Percentiles rank a stretch among this genome's conserved stretches.
These are phyloP conservation scores for Scaptomyza tumidula DNA, from an alignment of 2,888 invertebrate species.

Conservation along the genomic window DNA sequence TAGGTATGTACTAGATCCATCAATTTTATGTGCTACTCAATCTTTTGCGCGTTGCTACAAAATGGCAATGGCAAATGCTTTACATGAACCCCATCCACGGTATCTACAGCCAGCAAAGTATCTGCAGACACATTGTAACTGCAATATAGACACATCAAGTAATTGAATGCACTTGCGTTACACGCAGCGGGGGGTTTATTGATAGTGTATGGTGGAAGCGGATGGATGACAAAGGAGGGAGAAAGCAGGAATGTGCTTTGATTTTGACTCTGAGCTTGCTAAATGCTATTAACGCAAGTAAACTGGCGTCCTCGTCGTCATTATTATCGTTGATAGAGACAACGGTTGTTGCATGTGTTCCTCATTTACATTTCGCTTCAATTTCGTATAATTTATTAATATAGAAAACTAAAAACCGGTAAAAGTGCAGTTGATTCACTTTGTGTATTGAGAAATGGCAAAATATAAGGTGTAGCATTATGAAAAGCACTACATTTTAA, in stretches of 20 bases:
- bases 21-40: constrained; percentile 66
- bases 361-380: constrained; percentile 2
- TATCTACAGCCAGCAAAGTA: constrained; percentile 3
- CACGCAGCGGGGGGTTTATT: constrained; percentile 28
- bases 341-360: constrained; percentile 32
- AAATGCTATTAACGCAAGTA: constrained; percentile 70
- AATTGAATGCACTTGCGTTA: constrained; percentile 71
- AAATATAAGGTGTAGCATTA: no score
- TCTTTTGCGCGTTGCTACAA: constrained; percentile 52
- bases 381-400: not conserved
- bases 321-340: constrained; percentile 22
- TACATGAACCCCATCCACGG: constrained; percentile 21
- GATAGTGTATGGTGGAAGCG: constrained; percentile 3
- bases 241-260: constrained; percentile 45
- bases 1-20: constrained; percentile 43
- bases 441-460: no score
- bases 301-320: constrained; percentile 45
- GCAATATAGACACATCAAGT: constrained; percentile 72
- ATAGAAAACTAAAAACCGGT: not conserved
- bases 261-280: constrained; percentile 62
- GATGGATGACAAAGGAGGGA: not conserved
- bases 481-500: no score
- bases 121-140: constrained; percentile 59
- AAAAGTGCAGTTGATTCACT: no score
- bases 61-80: constrained; percentile 75